A percentile compares a stretch with the other conserved stretches of the same genome.
Conservation (phyloP, 2,888 invertebrate genomes). For the Buathra laborator region DNA sequence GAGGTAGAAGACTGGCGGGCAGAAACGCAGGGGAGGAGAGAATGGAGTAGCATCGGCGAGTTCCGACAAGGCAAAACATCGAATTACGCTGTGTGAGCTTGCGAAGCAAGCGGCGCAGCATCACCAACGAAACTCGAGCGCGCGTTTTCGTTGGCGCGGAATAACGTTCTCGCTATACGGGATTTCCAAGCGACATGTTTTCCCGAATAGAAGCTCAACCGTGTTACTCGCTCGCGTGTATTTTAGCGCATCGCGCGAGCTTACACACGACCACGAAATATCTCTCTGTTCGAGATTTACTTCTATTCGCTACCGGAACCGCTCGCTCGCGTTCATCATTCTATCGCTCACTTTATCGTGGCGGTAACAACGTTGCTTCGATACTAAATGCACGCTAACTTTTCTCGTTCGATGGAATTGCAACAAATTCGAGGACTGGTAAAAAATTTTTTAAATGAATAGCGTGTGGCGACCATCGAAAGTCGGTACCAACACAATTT, state of each 20-base stretch:
- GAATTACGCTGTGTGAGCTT: constrained; percentile 62
- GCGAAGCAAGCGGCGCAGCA: constrained; percentile 13
- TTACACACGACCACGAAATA: constrained; percentile 13
- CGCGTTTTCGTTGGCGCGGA: constrained; percentile 57
- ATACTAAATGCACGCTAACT: not conserved
- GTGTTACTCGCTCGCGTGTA: constrained; percentile 23
- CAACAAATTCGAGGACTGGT: too few species aligned
- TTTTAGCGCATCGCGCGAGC: constrained; percentile 12
- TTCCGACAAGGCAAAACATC: constrained; percentile 64
- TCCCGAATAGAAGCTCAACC: constrained; percentile 13
- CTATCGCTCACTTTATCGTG: not conserved
- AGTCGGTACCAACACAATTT: too few species aligned
- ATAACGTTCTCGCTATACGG: constrained; percentile 44
- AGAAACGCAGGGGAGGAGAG: not conserved
- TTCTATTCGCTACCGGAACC: not conserved
- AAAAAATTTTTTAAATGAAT: too few species aligned
- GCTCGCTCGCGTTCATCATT: not conserved
- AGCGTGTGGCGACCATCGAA: too few species aligned
- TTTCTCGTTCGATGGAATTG: too few species aligned
- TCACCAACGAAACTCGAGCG: constrained; percentile 28
- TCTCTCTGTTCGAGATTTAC: constrained; percentile 17
- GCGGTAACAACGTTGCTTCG: not conserved
- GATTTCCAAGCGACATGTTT: constrained; percentile 41
- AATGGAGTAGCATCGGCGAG: constrained; percentile 49
- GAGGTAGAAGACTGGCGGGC: constrained; percentile 16